A percentile compares a stretch with the other conserved stretches of the same genome.
Evolutionary conservation across 2,113 vertebrate genomes (phyloP).

Genomic region (Lophura nycthemera): DNA sequence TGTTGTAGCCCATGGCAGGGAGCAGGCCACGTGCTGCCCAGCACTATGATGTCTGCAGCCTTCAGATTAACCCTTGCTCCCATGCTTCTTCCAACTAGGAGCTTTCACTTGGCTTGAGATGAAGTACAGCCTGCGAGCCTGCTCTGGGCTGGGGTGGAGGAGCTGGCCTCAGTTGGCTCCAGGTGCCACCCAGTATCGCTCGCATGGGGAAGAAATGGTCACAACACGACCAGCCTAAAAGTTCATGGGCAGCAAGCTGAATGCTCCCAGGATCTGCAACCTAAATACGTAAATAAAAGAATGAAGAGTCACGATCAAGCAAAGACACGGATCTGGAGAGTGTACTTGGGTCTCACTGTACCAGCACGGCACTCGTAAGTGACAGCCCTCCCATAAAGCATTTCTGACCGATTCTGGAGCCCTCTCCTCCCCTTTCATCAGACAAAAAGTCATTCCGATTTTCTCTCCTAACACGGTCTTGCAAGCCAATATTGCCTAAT

Average conservation of each 20-base stretch:
- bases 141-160: background rate
- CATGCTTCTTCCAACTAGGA: background rate
- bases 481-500: background rate
- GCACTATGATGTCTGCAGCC: rapidly evolving
- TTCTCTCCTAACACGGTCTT: background rate
- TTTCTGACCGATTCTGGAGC: background rate
- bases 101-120: background rate
- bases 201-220: rapidly evolving
- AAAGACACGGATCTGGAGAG: background rate
- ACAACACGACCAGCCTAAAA: background rate
- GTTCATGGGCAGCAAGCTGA: rapidly evolving
- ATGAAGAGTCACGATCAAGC: rapidly evolving
- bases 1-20: background rate
- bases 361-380: rapidly evolving
- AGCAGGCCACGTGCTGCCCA: background rate
- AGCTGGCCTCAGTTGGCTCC: background rate
- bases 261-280: background rate
- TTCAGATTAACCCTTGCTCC: background rate
- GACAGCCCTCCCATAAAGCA: background rate
- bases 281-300: background rate
- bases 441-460: background rate
- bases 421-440: background rate
- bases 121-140: background rate
- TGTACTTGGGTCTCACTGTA: background rate
- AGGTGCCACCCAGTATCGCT: rapidly evolving